Percentiles rank a stretch among this genome's conserved stretches.
phyloP scores from a whole-genome alignment of 2,113 vertebrate genomes.

The Rynchops niger region DNA sequence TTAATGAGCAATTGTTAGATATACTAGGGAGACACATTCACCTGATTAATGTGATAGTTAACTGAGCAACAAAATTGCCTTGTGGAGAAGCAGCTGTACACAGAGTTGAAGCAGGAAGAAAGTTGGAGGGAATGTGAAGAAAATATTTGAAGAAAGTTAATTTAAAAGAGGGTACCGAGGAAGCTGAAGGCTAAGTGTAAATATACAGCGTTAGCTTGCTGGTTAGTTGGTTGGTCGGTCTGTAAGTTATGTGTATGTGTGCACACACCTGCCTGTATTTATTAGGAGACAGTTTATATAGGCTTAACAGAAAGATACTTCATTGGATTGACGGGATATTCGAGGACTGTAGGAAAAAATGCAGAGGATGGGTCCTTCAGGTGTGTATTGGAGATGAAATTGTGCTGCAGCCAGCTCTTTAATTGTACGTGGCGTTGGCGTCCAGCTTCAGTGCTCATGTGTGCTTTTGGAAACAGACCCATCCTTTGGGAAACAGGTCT shows the following conservation, averaged over 20 bases:
- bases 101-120: not conserved
- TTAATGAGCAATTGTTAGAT: slow-evolving; percentile 60
- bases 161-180: not conserved
- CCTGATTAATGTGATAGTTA: slow-evolving; percentile 63
- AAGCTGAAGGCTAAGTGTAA: not conserved
- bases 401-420: not conserved
- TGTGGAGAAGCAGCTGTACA: not conserved
- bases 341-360: not conserved
- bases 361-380: not conserved
- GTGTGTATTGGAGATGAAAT: not conserved
- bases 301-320: not conserved
- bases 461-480: not conserved
- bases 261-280: not conserved
- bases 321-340: not conserved
- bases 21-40: slow-evolving; percentile 23
- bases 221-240: not conserved
- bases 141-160: not conserved
- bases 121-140: not conserved
- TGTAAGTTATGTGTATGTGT: not conserved
- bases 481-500: not conserved
- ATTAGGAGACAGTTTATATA: not conserved
- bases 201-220: not conserved
- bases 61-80: slow-evolving; percentile 40
- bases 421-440: not conserved
- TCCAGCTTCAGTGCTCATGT: not conserved